Base-by-base conservation (phyloP, 2,888 invertebrate genomes). In the Diloba caeruleocephala region DNA sequence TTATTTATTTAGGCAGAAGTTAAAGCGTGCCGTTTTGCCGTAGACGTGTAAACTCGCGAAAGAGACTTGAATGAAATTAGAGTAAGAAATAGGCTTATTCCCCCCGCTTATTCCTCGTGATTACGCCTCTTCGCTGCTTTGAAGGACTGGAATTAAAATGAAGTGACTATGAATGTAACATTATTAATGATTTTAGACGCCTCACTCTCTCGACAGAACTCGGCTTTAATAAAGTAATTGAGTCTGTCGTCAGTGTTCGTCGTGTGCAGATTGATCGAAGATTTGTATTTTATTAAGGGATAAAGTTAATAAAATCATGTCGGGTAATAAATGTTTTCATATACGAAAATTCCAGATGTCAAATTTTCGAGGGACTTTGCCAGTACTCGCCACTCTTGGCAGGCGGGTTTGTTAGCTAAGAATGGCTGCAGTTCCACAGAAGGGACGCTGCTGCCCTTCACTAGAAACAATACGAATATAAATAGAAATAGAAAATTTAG, bases 51-150 rank as follows among this genome's bases (percentile, higher is more conserved):
- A 74, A 74, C 71, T 69, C 62, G 53, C 44, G 38, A 69, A 62
- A 58, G 56, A 65, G 66, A 46, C 70, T 75, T 57, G 62, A 81
- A 80, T 79, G 64, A 80, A 82, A 79, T 84, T 76, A 79, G 63
- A 72, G 62, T 60, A 75, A 74, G 76, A 71, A 84, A 81, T 76
- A 78, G 70, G 79, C 79, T 81, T 79, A 82, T 59, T 74, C 55
- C 28, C 41, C 21, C 28, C 21, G 63, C 71, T 75, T 71, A 67
- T 72, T 79, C 59, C 64, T 63, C 51, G 62, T 73, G 79, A 82
- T 81, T 80, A 81, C 76, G 57, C 53, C 58, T 62, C 74, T 76
- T 57, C 58, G 66, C 39, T 66, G 71, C 76, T 71, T 73, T 71
- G 68, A 71, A 74, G 72, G 55, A 64, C 63, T 58, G 55, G 57